These are phyloP conservation scores for Drosophila buzzatii DNA, from an alignment of 2,888 invertebrate species.

Conservation along the genomic window DNA sequence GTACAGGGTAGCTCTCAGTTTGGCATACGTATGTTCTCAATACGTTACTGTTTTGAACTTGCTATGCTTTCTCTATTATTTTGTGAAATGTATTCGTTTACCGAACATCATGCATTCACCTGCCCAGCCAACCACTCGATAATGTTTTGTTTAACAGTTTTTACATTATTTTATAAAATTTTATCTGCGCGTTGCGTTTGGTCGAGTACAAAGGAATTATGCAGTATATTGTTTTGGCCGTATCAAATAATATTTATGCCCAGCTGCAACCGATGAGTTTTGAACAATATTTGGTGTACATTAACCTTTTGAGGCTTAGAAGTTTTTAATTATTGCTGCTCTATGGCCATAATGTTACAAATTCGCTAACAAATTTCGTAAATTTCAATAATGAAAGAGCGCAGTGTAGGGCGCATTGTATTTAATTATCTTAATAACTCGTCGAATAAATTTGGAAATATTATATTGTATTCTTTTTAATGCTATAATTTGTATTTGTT, in stretches of 20 bases:
- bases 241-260: constrained; percentile 29
- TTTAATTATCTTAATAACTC: neutral
- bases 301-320: constrained; percentile 34
- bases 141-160: constrained; percentile 29
- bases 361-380: constrained; percentile 27
- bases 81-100: constrained; percentile 9
- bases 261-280: constrained; percentile 33
- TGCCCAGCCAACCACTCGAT: neutral
- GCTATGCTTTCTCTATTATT: neutral
- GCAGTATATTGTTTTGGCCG: constrained; percentile 17
- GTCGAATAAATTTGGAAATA: neutral
- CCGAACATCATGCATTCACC: neutral
- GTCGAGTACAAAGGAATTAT: constrained; percentile 23
- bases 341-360: constrained; percentile 31
- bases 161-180: constrained; percentile 42
- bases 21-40: neutral
- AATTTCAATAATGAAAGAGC: neutral
- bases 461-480: neutral
- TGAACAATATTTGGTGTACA: constrained; percentile 36
- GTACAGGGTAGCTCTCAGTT: neutral
- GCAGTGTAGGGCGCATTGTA: neutral
- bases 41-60: neutral
- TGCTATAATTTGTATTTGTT: neutral
- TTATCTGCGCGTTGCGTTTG: constrained; percentile 6
- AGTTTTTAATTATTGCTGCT: constrained; percentile 33